Conservation (phyloP, 2,888 invertebrate species). For the Schizotus pectinicornis region DNA sequence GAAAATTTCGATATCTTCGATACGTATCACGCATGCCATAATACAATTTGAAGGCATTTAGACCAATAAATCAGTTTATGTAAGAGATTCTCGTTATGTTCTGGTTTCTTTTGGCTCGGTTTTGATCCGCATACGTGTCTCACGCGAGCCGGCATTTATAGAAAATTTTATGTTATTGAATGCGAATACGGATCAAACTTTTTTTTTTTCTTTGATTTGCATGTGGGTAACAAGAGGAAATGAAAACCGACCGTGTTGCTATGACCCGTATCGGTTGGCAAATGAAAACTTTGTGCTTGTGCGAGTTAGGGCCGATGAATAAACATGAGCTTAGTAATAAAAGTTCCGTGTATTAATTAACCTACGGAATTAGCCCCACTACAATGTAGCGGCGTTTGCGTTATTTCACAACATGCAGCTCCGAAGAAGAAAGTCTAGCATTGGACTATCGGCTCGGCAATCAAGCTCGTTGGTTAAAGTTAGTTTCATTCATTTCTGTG, state of each 20-base stretch:
- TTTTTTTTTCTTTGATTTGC: slow-evolving; percentile 6
- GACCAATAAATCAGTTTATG: slow-evolving; percentile 29
- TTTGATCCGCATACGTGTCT: slow-evolving; percentile 27
- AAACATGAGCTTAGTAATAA: slow-evolving; percentile 19
- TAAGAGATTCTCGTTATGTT: slow-evolving; percentile 26
- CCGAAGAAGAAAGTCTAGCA: too few relatives aligned
- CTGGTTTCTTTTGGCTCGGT: slow-evolving; percentile 30
- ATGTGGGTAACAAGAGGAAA: slow-evolving; percentile 9
- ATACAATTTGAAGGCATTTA: slow-evolving; percentile 37
- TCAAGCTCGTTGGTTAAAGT: too few relatives aligned
- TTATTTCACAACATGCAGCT: too few relatives aligned
- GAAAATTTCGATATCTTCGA: slow-evolving; percentile 16
- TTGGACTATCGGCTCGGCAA: too few relatives aligned
- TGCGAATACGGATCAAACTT: slow-evolving; percentile 12
- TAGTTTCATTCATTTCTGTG: too few relatives aligned
- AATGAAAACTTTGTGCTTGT: slow-evolving; percentile 10
- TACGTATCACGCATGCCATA: slow-evolving; percentile 33
- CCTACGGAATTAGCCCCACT: slow-evolving; percentile 11
- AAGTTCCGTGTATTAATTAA: slow-evolving; percentile 21
- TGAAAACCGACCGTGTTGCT: not conserved
- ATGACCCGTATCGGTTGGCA: not conserved
- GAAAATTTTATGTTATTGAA: slow-evolving; percentile 26
- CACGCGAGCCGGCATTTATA: slow-evolving; percentile 33
- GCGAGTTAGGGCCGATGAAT: slow-evolving; percentile 18
- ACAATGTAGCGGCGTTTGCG: slow-evolving; percentile 11